Conservation (phyloP, 1,140 invertebrate species). For the Pogonomyrmex californicus region DNA sequence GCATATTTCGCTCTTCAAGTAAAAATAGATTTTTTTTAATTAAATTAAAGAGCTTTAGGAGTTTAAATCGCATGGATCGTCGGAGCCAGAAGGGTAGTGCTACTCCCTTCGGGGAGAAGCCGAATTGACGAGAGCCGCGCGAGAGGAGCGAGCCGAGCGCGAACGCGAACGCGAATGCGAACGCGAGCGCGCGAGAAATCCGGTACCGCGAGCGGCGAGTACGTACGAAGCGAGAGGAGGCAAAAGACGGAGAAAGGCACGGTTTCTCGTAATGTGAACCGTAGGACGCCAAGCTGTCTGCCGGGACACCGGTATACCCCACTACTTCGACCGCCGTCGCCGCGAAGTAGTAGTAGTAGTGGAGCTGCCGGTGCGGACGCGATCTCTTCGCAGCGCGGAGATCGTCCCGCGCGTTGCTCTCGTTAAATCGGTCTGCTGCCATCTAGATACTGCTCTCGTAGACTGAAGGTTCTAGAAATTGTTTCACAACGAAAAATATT, state of each 20-base stretch:
- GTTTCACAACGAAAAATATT: neutral
- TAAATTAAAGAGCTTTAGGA: neutral
- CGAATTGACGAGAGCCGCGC: conserved; percentile 11
- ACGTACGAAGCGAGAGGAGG: conserved; percentile 49
- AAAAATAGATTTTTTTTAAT: conserved; percentile 2
- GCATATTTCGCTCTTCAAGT: neutral
- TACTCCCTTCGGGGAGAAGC: conserved; percentile 44
- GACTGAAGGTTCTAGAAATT: neutral
- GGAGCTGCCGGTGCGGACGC: conserved; percentile 20
- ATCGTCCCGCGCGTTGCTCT: conserved; percentile 24
- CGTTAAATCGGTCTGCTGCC: conserved; percentile 39
- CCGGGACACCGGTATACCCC: conserved; percentile 82
- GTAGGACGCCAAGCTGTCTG: conserved; percentile 87
- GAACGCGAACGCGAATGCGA: neutral
- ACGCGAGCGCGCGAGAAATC: conserved; percentile 13
- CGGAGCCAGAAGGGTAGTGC: conserved; percentile 56
- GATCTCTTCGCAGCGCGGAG: conserved; percentile 9
- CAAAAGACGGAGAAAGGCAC: conserved; percentile 83
- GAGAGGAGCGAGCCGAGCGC: conserved; percentile 34
- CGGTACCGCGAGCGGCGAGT: conserved; percentile 50
- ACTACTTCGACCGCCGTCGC: conserved; percentile 67
- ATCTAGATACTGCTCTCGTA: conserved; percentile 39
- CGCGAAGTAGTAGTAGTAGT: conserved; percentile 42
- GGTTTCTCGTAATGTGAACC: conserved; percentile 84
- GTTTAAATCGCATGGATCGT: conserved; percentile 38